A percentile compares a stretch with the other conserved stretches of the same genome.
phyloP scores from a whole-genome alignment of 1,140 invertebrate genomes.

The Drosophila burlai region DNA sequence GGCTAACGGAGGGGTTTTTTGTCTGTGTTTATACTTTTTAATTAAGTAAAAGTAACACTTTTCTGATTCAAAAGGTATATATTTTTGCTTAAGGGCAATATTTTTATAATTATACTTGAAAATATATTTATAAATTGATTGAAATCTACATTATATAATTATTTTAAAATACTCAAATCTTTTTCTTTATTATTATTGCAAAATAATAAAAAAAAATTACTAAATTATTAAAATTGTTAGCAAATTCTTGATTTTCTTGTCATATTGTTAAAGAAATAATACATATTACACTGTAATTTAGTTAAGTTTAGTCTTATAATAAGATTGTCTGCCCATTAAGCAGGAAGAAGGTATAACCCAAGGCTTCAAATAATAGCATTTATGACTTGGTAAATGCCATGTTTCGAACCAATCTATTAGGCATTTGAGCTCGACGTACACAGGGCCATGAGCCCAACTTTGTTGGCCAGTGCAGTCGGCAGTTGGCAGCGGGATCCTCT shows the following conservation, averaged over 20 bases:
- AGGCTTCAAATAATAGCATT: neutral
- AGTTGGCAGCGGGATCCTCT: constrained; percentile 4
- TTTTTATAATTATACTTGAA: neutral
- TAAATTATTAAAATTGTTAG: neutral
- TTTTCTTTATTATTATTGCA: no score
- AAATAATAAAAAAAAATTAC: no score
- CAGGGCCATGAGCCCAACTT: neutral
- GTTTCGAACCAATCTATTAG: neutral
- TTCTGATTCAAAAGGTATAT: neutral
- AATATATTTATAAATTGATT: neutral
- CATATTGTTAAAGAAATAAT: neutral
- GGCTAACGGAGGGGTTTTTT: neutral
- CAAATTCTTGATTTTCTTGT: neutral
- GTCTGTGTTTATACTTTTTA: neutral
- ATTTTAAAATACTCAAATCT: neutral
- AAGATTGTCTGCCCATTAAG: neutral
- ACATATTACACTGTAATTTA: no score
- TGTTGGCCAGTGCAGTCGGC: constrained; percentile 23
- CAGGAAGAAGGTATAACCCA: neutral
- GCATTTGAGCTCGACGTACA: no score
- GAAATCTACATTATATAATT: neutral
- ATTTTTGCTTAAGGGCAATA: neutral
- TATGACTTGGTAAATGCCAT: neutral
- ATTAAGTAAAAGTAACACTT: neutral
- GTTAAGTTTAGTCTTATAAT: neutral